Evolutionary conservation across 2,888 invertebrate genomes (phyloP), one percentile per base, ranked within the genome.

Genomic region (Standfussiana lucernea): DNA sequence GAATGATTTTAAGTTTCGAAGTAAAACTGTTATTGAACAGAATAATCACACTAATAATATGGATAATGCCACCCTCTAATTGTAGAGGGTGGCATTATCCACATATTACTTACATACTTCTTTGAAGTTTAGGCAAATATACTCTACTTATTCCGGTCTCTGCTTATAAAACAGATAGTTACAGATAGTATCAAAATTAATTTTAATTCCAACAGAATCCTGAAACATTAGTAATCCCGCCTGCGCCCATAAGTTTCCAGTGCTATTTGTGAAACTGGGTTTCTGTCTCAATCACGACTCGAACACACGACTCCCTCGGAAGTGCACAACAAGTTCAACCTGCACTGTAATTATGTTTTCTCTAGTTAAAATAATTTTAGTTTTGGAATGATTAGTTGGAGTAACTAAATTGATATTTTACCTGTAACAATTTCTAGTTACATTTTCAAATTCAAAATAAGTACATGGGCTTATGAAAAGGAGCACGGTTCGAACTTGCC

Each of bases 241-340:
- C 53, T 37, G 42, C n/a, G 10, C 15, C 62, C 65, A 45, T 68
- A 72, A 53, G 7, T 70, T n/a, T 0, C 18, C 28, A 7, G 32
- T 40, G 28, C 28, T 64, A 59, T 72, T 68, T 72, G 24, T 72
- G 13, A n/a, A 66, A 61, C 53, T 47, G 35, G 45, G 62, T 35
- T 45, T 73, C 28, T 71, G 37, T 61, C 67, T 68, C 67, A 66
- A 70, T 71, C 84, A 79, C 84, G 84, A 71, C 56, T 64, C 53
- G 62, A 70, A 62, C 70, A 71, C 84, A 83, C 82, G 82, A 79
- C 66, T 53, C 0, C 13, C 45, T 78, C 4, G 47, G 21, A 18
- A 66, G 70, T 56, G 10, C 32, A 7, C 40, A n/a, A 72, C 61
- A 35, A 62, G 35, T 66, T 69, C 28, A 28, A 67, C 47, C 37